Conservation (phyloP, 1,140 invertebrate genomes). For the Physella acuta region DNA sequence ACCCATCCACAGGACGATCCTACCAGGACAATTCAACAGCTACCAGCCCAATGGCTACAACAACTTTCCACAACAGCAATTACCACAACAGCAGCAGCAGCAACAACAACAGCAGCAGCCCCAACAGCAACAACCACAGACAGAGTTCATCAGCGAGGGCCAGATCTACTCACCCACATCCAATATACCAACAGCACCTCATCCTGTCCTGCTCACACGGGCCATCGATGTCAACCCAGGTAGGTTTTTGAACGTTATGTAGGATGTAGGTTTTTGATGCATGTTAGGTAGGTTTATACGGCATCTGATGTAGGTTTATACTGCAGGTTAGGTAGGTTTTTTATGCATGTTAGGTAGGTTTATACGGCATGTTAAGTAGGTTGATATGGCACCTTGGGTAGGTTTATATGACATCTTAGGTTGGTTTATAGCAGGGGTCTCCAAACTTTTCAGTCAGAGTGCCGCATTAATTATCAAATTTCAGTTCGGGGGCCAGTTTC, state of each 20-base stretch:
- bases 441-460: too few relatives aligned
- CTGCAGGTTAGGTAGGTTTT: too few relatives aligned
- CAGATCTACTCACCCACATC: conserved; percentile 34
- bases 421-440: too few relatives aligned
- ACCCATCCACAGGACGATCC: neutral
- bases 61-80: conserved; percentile 22
- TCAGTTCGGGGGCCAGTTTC: too few relatives aligned
- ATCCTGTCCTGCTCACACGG: conserved; percentile 41
- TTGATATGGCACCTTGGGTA: too few relatives aligned
- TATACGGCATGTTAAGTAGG: too few relatives aligned
- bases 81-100: conserved; percentile 27
- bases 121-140: conserved; percentile 34
- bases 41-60: conserved; percentile 33
- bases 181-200: conserved; percentile 32
- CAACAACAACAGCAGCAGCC: conserved; percentile 31
- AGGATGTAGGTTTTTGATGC: too few relatives aligned
- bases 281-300: too few relatives aligned
- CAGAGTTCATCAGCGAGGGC: conserved; percentile 28
- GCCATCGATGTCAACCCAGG: conserved; percentile 47
- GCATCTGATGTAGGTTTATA: too few relatives aligned
- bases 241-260: conserved; percentile 35
- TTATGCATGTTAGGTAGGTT: too few relatives aligned
- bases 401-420: too few relatives aligned
- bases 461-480: too few relatives aligned
- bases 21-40: neutral